Percentiles rank a stretch among this genome's conserved stretches.
Conservation (phyloP, 92 coral and sea anemone genomes). For the Epizoanthus rinbou region DNA sequence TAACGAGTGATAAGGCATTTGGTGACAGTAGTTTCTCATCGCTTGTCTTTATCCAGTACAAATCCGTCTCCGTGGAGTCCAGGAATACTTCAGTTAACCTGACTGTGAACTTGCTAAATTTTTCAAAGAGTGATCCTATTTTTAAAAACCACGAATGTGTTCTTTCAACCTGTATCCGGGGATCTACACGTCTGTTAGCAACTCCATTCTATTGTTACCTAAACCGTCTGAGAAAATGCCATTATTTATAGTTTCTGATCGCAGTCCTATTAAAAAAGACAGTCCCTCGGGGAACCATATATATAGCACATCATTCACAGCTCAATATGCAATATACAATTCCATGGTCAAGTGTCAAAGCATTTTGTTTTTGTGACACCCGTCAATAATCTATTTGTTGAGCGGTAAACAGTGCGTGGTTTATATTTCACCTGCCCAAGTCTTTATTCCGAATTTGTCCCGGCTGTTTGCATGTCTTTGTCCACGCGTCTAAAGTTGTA, state of each 20-base stretch:
- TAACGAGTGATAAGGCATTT: neutral
- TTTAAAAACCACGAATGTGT: neutral
- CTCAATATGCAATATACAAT: neutral
- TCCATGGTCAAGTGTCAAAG: neutral
- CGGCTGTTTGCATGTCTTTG: conserved; percentile 23
- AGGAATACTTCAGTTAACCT: neutral
- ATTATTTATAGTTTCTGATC: neutral
- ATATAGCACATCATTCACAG: conserved; percentile 9
- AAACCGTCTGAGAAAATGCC: neutral
- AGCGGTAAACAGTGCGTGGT: neutral
- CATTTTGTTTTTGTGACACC: conserved; percentile 9
- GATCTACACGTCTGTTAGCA: neutral
- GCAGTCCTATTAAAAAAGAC: neutral
- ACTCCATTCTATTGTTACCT: neutral
- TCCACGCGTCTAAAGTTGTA: neutral
- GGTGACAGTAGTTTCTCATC: neutral
- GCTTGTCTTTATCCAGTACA: neutral
- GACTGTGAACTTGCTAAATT: neutral
- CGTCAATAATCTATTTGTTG: neutral
- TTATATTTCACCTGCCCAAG: neutral
- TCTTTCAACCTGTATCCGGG: neutral
- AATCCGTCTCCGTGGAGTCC: neutral
- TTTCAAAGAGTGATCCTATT: neutral
- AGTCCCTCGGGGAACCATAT: neutral
- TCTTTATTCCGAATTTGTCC: conserved; percentile 5